Evolutionary conservation across 2,797 vertebrate genomes (phyloP).

Genomic region (Oreochromis mossambicus): DNA sequence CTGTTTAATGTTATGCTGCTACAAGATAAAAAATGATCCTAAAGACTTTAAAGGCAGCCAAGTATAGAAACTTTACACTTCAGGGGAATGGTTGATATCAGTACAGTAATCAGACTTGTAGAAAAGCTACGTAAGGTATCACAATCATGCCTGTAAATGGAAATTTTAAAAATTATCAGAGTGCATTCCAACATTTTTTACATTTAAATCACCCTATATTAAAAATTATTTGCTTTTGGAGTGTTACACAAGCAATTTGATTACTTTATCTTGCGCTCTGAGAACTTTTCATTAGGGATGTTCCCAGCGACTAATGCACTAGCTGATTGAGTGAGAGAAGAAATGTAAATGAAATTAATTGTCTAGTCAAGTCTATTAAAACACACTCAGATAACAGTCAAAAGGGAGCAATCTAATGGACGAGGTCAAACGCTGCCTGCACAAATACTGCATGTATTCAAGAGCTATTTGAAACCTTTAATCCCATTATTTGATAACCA

Average conservation of each 20-base stretch:
- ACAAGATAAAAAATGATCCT: not conserved
- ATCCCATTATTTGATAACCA: not conserved
- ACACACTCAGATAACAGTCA: not conserved
- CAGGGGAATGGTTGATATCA: not conserved
- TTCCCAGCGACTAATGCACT: not conserved
- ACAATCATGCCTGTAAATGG: not conserved
- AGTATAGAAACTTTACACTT: not conserved
- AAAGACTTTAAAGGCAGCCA: not conserved
- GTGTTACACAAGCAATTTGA: not conserved
- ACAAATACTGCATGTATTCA: not conserved
- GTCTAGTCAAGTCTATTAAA: not conserved
- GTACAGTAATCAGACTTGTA: not conserved
- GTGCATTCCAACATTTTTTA: not conserved
- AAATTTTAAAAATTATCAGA: not conserved
- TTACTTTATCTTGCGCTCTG: not conserved
- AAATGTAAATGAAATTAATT: not conserved
- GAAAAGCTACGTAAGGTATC: not conserved
- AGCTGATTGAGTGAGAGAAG: not conserved
- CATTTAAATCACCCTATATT: not conserved
- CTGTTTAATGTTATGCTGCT: not conserved
- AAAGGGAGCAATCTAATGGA: not conserved
- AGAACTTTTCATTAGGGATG: not conserved
- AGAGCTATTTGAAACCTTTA: not conserved
- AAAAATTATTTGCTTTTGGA: not conserved
- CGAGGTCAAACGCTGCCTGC: not conserved